phyloP scores from a whole-genome alignment of 2,797 vertebrate genomes.

The Echiichthys vipera region DNA sequence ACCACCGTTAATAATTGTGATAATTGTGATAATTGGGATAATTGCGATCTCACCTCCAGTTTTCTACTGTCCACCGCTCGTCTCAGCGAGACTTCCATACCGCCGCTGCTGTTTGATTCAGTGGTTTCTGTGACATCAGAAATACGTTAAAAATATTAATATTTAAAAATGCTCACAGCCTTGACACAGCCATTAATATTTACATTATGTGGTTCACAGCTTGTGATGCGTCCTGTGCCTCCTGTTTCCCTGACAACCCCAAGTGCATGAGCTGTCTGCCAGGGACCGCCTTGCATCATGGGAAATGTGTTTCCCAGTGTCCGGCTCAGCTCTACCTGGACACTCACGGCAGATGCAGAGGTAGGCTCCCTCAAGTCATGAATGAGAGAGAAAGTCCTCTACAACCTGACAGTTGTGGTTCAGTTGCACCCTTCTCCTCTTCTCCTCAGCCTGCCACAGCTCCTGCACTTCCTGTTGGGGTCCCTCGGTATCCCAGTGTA shows the following conservation, averaged over 20 bases:
- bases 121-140: too few relatives aligned
- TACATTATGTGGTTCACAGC: conserved; percentile 75
- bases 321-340: conserved; percentile 85
- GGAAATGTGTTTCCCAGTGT: conserved; percentile 88
- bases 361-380: conserved; percentile 69
- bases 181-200: conserved; percentile 18
- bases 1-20: too few relatives aligned
- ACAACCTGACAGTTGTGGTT: background rate
- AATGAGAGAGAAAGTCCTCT: too few relatives aligned
- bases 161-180: too few relatives aligned
- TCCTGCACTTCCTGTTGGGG: conserved; percentile 89
- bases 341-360: conserved; percentile 83
- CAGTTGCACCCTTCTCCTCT: background rate
- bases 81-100: too few relatives aligned
- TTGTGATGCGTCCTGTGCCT: conserved; percentile 89
- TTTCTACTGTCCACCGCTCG: too few relatives aligned
- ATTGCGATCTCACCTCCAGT: too few relatives aligned
- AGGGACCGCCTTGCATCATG: conserved; percentile 83
- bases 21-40: too few relatives aligned
- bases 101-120: too few relatives aligned
- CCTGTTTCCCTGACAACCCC: conserved; percentile 86
- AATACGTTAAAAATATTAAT: too few relatives aligned
- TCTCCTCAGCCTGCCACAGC: conserved; percentile 87
- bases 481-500: conserved; percentile 87
- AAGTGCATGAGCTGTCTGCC: conserved; percentile 86